Evolutionary conservation across 2,888 invertebrate genomes (phyloP), one percentile per base, ranked within the genome.

Genomic region (Tyria jacobaeae): DNA sequence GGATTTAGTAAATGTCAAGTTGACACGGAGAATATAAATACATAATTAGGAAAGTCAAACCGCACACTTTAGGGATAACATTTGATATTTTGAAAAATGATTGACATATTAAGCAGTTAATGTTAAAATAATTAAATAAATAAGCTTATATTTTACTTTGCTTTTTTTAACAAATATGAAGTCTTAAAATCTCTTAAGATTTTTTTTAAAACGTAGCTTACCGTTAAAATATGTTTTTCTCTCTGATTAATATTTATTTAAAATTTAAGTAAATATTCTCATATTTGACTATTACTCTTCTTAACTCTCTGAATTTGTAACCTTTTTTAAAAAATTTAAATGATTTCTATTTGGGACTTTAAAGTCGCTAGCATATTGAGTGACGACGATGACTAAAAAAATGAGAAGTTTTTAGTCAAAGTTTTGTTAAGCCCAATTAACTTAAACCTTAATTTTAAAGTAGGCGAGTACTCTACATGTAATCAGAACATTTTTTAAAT

Each of bases 1-100:
- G 62, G 71, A 57, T 62, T 34, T 52, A 60, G 7, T 65, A 67
- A 68, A 68, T 71, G 64, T 67, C 71, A 68, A 72, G 65, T 64
- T 65, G 59, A 67, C 54, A 64, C 39, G 15, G 51, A 24, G 51
- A 47, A 21, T 21, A 47, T 50, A 57, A 51, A 41, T n/a, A n/a
- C n/a, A n/a, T 57, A 25, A 50, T 17, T 34, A 5, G 24, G 37
- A 52, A 57, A 34, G 44, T 47, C 35, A 47, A 56, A 56, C 24
- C 47, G 44, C 41, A 31, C 21, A 55, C 10, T 34, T 31, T 3
- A 51, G 17, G 34, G 17, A 3, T 21, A 12, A 2, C 0, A 34
- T 10, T 31, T 51, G 34, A 24, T 17, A 14, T 31, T n/a, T 12
- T 52, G 6, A 21, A 12, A 44, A 31, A 31, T 41, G 31, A 37